phyloP scores from a whole-genome alignment of 1,140 invertebrate species.

The Archegozetes longisetosus region DNA sequence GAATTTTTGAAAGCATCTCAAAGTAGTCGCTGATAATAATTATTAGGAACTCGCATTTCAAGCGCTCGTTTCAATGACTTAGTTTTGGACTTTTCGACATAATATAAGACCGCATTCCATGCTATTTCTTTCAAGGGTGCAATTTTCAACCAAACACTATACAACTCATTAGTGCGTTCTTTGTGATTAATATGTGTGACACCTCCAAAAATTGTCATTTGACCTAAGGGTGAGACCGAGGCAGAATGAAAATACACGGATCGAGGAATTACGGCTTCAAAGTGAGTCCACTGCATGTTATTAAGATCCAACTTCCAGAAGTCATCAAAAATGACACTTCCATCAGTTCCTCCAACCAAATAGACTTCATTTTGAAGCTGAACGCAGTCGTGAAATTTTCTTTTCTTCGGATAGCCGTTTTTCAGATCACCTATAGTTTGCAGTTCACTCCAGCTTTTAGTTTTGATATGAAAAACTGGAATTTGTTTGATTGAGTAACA shows the following conservation, averaged over 20 bases:
- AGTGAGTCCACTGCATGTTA: conserved; percentile 45
- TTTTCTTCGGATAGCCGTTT: conserved; percentile 37
- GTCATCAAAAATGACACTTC: conserved; percentile 45
- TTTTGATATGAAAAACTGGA: conserved; percentile 54
- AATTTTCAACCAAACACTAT: conserved; percentile 53
- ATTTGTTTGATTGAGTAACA: conserved; percentile 37
- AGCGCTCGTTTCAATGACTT: too few relatives aligned
- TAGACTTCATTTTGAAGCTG: conserved; percentile 40
- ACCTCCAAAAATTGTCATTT: conserved; percentile 32
- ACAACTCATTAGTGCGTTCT: conserved; percentile 25
- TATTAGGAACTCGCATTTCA: too few relatives aligned
- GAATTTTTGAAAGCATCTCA: too few relatives aligned
- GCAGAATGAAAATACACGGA: conserved; percentile 71
- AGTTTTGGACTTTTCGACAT: too few relatives aligned
- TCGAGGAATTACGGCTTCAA: conserved; percentile 41
- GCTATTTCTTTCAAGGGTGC: conserved; percentile 67
- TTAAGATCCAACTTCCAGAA: conserved; percentile 59
- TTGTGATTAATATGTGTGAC: conserved; percentile 25
- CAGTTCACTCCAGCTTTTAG: conserved; percentile 43
- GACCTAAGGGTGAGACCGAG: conserved; percentile 40
- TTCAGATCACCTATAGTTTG: conserved; percentile 44
- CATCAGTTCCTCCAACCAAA: conserved; percentile 53
- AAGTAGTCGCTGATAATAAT: too few relatives aligned
- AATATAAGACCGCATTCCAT: conserved; percentile 55
- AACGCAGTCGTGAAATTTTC: conserved; percentile 62